Conservation (phyloP, 2,888 invertebrate genomes). For the Chymomyza procnemis region DNA sequence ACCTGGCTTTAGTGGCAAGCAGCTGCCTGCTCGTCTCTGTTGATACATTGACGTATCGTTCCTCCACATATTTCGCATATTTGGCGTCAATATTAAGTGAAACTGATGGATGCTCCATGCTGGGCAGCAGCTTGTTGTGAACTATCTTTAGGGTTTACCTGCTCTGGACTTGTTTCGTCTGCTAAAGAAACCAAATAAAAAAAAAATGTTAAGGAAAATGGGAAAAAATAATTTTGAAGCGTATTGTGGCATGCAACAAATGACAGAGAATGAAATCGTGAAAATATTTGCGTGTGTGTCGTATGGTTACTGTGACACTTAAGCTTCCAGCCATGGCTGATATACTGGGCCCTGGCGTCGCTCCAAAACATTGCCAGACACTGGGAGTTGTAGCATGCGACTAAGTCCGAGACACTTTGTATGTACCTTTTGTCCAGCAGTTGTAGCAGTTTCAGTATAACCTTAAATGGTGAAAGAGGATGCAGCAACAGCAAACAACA, state of each 20-base stretch:
- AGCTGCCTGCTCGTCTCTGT: slow-evolving; percentile 1
- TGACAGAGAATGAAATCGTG: slow-evolving; percentile 78
- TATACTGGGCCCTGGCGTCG: slow-evolving; percentile 4
- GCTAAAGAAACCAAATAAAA: slow-evolving; percentile 27
- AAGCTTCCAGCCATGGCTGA: slow-evolving; percentile 15
- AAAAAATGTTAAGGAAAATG: slow-evolving; percentile 30
- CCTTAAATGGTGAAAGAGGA: slow-evolving; percentile 63
- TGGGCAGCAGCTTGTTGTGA: slow-evolving; percentile 9
- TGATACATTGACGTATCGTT: slow-evolving; percentile 65
- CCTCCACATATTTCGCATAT: slow-evolving; percentile 77
- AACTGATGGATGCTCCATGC: slow-evolving; percentile 72
- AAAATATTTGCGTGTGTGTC: slow-evolving; percentile 77
- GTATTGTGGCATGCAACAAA: slow-evolving; percentile 77
- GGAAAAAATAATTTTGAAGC: slow-evolving; percentile 74
- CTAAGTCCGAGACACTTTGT: background rate
- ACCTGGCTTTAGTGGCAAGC: background rate
- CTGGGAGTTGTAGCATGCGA: background rate
- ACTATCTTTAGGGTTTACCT: slow-evolving; percentile 23
- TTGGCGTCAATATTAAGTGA: slow-evolving; percentile 79
- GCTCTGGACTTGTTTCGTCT: slow-evolving; percentile 32
- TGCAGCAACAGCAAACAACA: slow-evolving; percentile 41
- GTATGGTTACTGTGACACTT: slow-evolving; percentile 74
- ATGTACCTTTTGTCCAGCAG: background rate
- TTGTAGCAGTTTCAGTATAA: slow-evolving; percentile 35
- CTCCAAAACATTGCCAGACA: slow-evolving; percentile 9